phyloP scores from a whole-genome alignment of 2,113 vertebrate genomes.

The Cochlearius cochlearius region DNA sequence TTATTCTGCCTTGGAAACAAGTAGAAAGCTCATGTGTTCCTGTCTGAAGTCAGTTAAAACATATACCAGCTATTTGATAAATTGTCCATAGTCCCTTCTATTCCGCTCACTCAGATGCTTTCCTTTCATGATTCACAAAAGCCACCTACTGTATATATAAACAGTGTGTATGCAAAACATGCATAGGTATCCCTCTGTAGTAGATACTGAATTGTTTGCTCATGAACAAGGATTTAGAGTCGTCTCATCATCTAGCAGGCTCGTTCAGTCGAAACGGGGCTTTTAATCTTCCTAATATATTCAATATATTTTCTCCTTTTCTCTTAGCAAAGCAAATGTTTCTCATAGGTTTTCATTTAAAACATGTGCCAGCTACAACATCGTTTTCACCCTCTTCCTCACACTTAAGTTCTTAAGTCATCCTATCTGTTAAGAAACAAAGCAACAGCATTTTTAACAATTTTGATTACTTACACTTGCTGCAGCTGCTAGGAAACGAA shows the following conservation, averaged over 20 bases:
- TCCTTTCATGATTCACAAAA: not conserved
- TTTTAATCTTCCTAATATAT: not conserved
- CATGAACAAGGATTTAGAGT: not conserved
- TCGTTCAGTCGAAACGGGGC: not conserved
- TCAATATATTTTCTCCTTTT: not conserved
- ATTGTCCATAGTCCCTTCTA: not conserved
- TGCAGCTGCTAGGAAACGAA: not conserved
- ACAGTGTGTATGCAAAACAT: not conserved
- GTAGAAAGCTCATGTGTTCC: not conserved
- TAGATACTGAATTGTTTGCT: not conserved
- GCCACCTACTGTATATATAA: not conserved
- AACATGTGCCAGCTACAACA: not conserved
- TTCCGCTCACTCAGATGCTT: not conserved
- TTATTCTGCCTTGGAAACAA: slow-evolving; percentile 4
- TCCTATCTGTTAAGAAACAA: not conserved
- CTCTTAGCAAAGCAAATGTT: not conserved
- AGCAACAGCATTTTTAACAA: not conserved
- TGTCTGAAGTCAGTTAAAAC: not conserved
- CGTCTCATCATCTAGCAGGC: not conserved
- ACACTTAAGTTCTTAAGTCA: not conserved
- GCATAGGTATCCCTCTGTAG: not conserved
- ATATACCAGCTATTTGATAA: not conserved
- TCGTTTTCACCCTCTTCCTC: not conserved
- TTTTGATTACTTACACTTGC: not conserved
- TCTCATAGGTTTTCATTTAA: not conserved